Base-by-base conservation (phyloP, 2,113 vertebrate genomes). In the Ophthalmolycus amberensis region DNA sequence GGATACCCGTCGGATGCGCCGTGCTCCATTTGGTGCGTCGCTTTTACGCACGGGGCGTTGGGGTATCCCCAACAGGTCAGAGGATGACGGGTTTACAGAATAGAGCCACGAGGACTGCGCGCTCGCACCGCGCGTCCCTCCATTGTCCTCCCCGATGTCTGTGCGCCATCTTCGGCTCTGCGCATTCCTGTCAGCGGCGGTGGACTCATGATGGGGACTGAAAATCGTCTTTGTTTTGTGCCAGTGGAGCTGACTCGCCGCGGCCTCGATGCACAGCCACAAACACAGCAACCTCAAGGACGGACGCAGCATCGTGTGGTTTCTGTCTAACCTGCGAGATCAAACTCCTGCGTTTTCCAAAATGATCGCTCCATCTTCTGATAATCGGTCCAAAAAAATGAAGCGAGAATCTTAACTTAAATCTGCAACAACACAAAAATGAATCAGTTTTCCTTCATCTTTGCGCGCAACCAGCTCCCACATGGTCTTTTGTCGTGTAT, bases 211-310 rank as follows among this genome's bases (percentile, higher is more conserved):
- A 44, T 75, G 72, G 56, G 71, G 72, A n/a, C 82, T 89, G 56
- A 88, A 63, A 58, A 78, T 84, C 0, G 70, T 38, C 83, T 87
- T 85, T 77, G 83, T 89, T 46, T 68, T 38, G 10, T 67, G 37
- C 69, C 52, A 42, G 59, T 52, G 66, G 60, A 75, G 59, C 4
- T 82, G 84, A 75, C 15, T 32, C 1, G 80, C 64, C 4, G 64
- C 67, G 63, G 82, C 87, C 32, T 89, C 81, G 74, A 82, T 70
- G 75, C 91, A 92, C 69, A 92, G 62, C 84, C 89, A 88, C 82
- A 92, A 2, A 42, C 59, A 91, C 66, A 90, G 38, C 0, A 91
- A 50, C 70, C 72, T 60, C 3, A 80, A 59, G 12, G 78, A 25
- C 5, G 63, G 65, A 56, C 58, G 74, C 83, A 86, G 78, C 90